Conservation (phyloP, 2,113 vertebrate genomes). For the Nothocercus nigrocapillus region DNA sequence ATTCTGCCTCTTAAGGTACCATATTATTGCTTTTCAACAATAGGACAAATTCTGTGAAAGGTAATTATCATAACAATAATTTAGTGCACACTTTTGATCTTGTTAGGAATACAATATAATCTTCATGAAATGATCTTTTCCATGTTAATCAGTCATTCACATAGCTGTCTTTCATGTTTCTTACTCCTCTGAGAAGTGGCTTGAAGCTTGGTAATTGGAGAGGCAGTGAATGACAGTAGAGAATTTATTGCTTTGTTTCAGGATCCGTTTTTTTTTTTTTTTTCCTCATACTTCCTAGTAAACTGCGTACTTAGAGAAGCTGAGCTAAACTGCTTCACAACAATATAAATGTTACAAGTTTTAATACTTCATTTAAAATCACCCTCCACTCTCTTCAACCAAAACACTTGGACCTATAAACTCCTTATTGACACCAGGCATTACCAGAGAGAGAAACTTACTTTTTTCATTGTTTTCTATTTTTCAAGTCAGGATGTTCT, state of each 20-base stretch:
- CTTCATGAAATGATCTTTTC: constrained; percentile 60
- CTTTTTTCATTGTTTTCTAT: neutral
- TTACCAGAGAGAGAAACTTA: neutral
- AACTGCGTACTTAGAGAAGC: neutral
- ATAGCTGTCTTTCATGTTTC: constrained; percentile 38
- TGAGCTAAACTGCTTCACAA: neutral
- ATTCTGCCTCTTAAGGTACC: constrained; percentile 70
- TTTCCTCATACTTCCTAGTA: neutral
- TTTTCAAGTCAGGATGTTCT: neutral
- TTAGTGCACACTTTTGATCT: constrained; percentile 67
- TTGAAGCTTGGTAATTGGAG: constrained; percentile 40
- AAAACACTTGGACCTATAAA: neutral
- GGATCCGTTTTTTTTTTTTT: neutral
- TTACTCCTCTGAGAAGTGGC: constrained; percentile 46
- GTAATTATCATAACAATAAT: constrained; percentile 79
- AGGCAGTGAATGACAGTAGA: constrained; percentile 12
- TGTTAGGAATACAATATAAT: constrained; percentile 66
- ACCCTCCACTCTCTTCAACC: neutral
- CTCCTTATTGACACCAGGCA: neutral
- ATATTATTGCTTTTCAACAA: constrained; percentile 76
- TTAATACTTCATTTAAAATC: neutral
- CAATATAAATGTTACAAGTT: neutral
- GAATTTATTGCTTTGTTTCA: constrained; percentile 23
- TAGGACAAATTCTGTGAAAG: constrained; percentile 67
- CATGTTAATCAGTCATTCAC: constrained; percentile 71